Percentiles rank a stretch among this genome's conserved stretches.
Conservation (phyloP, 2,797 vertebrate genomes). For the Scomberomorus guttatus region DNA sequence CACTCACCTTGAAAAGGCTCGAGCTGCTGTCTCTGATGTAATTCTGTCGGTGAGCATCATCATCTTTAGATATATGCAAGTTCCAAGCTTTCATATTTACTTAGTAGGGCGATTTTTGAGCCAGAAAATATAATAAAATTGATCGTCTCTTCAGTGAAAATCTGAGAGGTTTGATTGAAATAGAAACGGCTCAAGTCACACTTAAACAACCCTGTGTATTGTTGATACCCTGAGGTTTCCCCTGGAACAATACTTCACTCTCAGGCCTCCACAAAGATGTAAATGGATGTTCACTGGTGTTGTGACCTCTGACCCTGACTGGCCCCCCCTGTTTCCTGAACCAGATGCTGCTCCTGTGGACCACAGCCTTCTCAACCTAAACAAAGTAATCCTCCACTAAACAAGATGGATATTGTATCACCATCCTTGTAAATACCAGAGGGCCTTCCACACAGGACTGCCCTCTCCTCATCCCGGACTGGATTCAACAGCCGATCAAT, state of each 20-base stretch:
- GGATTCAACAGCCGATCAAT: neutral
- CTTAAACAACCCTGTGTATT: slow-evolving; percentile 65
- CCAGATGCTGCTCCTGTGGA: slow-evolving; percentile 84
- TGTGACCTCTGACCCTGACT: slow-evolving; percentile 77
- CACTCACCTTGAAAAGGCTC: slow-evolving; percentile 50
- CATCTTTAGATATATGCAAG: neutral
- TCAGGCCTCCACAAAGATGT: slow-evolving; percentile 71
- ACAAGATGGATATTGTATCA: slow-evolving; percentile 85
- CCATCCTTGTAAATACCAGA: slow-evolving; percentile 69
- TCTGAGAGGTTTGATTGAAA: slow-evolving; percentile 15
- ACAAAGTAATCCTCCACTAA: slow-evolving; percentile 84
- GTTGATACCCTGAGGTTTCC: slow-evolving; percentile 33
- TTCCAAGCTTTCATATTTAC: neutral
- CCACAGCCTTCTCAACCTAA: slow-evolving; percentile 77
- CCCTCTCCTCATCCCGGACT: slow-evolving; percentile 41
- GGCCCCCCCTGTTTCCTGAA: slow-evolving; percentile 80
- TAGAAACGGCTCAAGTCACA: slow-evolving; percentile 7
- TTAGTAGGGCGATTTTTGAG: neutral
- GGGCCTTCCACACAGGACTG: slow-evolving; percentile 47
- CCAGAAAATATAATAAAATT: neutral
- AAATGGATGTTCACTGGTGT: slow-evolving; percentile 82
- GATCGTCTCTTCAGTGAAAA: neutral
- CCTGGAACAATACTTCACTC: slow-evolving; percentile 74
- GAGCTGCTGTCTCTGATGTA: neutral
- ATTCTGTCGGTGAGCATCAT: neutral